Evolutionary conservation across 2,113 vertebrate species (phyloP).

Genomic region (Caloenas nicobarica): DNA sequence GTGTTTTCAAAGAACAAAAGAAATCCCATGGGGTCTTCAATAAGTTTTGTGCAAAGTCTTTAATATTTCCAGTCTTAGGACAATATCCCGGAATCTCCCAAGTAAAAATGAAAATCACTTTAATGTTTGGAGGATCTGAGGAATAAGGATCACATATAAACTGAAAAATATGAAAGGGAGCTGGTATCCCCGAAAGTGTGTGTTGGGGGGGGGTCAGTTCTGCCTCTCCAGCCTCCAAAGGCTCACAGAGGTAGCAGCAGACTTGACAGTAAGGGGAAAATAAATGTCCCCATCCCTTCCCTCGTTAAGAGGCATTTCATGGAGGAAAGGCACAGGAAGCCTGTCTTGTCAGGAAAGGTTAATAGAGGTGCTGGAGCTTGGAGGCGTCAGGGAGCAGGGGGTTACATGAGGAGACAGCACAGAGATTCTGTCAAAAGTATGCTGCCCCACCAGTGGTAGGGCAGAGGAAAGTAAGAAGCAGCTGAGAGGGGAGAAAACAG

Average conservation of each 20-base stretch:
- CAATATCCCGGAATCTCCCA: not conserved
- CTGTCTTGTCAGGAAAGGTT: not conserved
- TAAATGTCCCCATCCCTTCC: not conserved
- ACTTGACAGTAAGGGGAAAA: not conserved
- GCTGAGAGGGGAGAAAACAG: not conserved
- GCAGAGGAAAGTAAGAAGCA: not conserved
- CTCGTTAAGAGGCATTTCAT: not conserved
- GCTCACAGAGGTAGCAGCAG: not conserved
- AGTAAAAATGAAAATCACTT: not conserved
- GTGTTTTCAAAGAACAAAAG: not conserved
- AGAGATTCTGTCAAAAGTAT: not conserved
- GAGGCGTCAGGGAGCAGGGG: fast-evolving
- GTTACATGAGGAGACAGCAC: not conserved
- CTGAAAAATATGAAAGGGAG: not conserved
- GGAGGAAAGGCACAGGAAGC: not conserved
- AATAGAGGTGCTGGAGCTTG: not conserved
- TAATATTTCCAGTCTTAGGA: not conserved
- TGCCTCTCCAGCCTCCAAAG: not conserved
- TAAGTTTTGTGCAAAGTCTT: not conserved
- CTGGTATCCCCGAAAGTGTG: fast-evolving
- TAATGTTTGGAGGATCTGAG: not conserved
- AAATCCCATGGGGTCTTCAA: not conserved
- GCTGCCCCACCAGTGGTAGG: fast-evolving
- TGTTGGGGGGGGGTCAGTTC: not conserved
- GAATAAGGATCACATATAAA: not conserved